A percentile compares a stretch with the other conserved stretches of the same genome.
Evolutionary conservation across 1,140 invertebrate species (phyloP).

Genomic region (Potamilus streckersoni): DNA sequence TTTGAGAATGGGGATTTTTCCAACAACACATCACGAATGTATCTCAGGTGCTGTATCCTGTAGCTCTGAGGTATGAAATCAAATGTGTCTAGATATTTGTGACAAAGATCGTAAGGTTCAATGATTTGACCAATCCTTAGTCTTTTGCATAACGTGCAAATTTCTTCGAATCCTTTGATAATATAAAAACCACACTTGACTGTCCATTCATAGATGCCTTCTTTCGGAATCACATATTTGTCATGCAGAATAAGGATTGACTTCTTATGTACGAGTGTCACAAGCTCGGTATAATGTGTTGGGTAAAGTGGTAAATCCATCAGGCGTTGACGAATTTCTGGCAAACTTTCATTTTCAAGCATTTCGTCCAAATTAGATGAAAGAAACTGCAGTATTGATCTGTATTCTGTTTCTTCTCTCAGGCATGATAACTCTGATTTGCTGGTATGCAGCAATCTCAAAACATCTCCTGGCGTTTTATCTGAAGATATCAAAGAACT

Average conservation of each 20-base stretch:
- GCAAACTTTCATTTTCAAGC: neutral
- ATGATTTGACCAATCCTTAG: too few species aligned
- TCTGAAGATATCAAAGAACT: neutral
- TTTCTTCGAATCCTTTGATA: constrained; percentile 1
- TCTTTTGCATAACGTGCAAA: too few species aligned
- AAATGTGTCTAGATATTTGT: too few species aligned
- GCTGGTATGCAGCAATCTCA: neutral
- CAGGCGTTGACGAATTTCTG: neutral
- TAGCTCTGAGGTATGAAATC: too few species aligned
- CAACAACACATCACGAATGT: too few species aligned
- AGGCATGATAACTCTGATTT: neutral
- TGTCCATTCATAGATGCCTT: neutral
- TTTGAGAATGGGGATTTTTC: too few species aligned
- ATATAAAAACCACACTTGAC: neutral
- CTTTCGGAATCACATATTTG: neutral
- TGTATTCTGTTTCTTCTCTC: neutral
- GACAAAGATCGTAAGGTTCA: too few species aligned
- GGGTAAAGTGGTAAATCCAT: neutral
- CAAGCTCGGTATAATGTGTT: neutral
- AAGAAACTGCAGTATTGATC: constrained; percentile 6
- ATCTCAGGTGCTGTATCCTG: too few species aligned
- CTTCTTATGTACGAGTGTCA: neutral
- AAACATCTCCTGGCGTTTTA: neutral
- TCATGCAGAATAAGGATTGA: constrained; percentile 6
- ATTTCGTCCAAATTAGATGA: neutral